A percentile compares a stretch with the other conserved stretches of the same genome.
Evolutionary conservation across 2,797 vertebrate species (phyloP).

Genomic region (Silurus aristotelis): DNA sequence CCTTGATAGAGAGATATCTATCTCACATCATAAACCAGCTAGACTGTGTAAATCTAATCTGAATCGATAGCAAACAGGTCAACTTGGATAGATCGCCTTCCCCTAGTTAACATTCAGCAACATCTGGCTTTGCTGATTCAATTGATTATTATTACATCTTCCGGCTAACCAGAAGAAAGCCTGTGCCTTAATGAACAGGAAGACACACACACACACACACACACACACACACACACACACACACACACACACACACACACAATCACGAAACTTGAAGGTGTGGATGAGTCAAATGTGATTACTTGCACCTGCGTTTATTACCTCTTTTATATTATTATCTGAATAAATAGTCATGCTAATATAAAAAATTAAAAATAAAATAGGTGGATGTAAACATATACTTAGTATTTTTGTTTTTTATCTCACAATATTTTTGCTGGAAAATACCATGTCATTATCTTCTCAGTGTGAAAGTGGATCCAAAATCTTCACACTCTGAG

Average conservation of each 20-base stretch:
- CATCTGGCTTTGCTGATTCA: slow-evolving; percentile 38
- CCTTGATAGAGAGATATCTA: slow-evolving; percentile 14
- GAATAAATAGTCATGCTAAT: slow-evolving; percentile 57
- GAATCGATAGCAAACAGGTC: background rate
- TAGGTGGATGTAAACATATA: background rate
- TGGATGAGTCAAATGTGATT: slow-evolving; percentile 37
- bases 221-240: slow-evolving; percentile 31
- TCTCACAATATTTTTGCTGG: slow-evolving; percentile 26
- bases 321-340: slow-evolving; percentile 54
- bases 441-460: slow-evolving; percentile 49
- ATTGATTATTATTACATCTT: slow-evolving; percentile 35
- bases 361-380: background rate
- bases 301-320: slow-evolving; percentile 41
- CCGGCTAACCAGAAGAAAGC: background rate
- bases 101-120: slow-evolving; percentile 7
- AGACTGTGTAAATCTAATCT: slow-evolving; percentile 40
- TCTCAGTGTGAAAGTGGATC: slow-evolving; percentile 41
- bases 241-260: slow-evolving; percentile 10
- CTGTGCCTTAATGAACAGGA: background rate
- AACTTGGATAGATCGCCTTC: background rate
- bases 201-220: slow-evolving; percentile 34
- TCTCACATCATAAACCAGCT: slow-evolving; percentile 40
- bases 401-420: background rate
- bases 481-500: slow-evolving; percentile 57
- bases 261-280: slow-evolving; percentile 5